phyloP scores from a whole-genome alignment of 2,113 vertebrate species.

The Pimephales promelas region DNA sequence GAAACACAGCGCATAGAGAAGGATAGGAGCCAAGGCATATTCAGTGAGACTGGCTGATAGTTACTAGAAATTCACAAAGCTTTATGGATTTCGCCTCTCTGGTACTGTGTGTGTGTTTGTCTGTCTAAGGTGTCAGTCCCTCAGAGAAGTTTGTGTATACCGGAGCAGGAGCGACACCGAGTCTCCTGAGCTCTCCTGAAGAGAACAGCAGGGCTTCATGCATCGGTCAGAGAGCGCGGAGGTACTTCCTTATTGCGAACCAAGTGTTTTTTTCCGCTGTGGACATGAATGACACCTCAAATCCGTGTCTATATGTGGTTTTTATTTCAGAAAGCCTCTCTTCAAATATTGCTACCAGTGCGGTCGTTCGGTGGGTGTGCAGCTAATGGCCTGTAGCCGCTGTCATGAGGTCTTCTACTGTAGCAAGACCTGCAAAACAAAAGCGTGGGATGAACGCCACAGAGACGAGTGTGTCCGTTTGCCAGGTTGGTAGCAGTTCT shows the following conservation, averaged over 20 bases:
- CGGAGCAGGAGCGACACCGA: constrained; percentile 29
- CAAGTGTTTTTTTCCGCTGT: neutral
- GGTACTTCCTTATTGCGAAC: neutral
- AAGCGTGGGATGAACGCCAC: constrained; percentile 76
- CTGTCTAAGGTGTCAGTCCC: constrained; percentile 50
- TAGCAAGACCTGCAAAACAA: constrained; percentile 78
- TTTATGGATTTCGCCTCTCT: constrained; percentile 18
- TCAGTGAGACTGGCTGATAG: constrained; percentile 44
- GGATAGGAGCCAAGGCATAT: constrained; percentile 41
- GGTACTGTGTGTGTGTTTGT: constrained; percentile 22
- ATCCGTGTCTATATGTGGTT: neutral
- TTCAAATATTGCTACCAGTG: constrained; percentile 85
- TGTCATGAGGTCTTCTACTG: constrained; percentile 80
- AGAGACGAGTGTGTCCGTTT: constrained; percentile 72
- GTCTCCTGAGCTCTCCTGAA: constrained; percentile 34
- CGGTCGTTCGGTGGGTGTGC: constrained; percentile 77
- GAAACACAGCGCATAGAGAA: neutral
- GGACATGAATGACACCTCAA: too few relatives aligned
- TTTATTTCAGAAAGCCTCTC: constrained; percentile 64
- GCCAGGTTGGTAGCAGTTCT: constrained; percentile 57
- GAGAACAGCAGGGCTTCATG: neutral
- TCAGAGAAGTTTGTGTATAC: constrained; percentile 57
- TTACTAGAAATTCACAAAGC: neutral
- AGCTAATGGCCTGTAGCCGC: constrained; percentile 70
- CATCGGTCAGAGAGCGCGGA: neutral